Evolutionary conservation across 2,797 vertebrate species (phyloP).

Genomic region (Pangasius larnaudii): DNA sequence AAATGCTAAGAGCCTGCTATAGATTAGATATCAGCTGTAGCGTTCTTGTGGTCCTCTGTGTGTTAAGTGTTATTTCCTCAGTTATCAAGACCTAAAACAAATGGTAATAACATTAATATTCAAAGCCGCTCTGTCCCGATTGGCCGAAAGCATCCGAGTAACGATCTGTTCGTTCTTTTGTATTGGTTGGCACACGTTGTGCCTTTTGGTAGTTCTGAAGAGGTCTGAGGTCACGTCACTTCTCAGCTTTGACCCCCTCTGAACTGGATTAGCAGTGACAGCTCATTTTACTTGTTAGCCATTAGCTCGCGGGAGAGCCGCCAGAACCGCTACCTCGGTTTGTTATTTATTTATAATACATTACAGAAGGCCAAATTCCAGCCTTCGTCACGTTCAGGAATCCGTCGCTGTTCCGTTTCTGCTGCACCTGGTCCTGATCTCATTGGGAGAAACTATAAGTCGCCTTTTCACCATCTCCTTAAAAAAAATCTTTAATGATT

Average conservation of each 20-base stretch:
- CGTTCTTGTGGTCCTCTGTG: not conserved
- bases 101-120: not conserved
- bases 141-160: not conserved
- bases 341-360: slow-evolving; percentile 37
- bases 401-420: not conserved
- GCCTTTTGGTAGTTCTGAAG: slow-evolving; percentile 3
- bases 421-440: slow-evolving; percentile 46
- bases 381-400: slow-evolving; percentile 30
- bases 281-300: slow-evolving; percentile 42
- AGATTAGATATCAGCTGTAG: slow-evolving; percentile 2
- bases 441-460: slow-evolving; percentile 45
- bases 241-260: slow-evolving; percentile 23
- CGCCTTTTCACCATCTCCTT: slow-evolving; percentile 27
- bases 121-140: not conserved
- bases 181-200: slow-evolving; percentile 7
- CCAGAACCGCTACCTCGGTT: slow-evolving; percentile 31
- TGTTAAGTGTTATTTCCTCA: not conserved
- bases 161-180: not conserved
- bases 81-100: not conserved
- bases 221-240: slow-evolving; percentile 16
- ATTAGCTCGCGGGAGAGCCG: slow-evolving; percentile 21
- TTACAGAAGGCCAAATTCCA: slow-evolving; percentile 30
- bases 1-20: not conserved
- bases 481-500: slow-evolving; percentile 17
- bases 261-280: slow-evolving; percentile 39